These are phyloP conservation scores for Brachionus manjavacas DNA, from an alignment of 1,140 invertebrate species.

Conservation along the genomic window DNA sequence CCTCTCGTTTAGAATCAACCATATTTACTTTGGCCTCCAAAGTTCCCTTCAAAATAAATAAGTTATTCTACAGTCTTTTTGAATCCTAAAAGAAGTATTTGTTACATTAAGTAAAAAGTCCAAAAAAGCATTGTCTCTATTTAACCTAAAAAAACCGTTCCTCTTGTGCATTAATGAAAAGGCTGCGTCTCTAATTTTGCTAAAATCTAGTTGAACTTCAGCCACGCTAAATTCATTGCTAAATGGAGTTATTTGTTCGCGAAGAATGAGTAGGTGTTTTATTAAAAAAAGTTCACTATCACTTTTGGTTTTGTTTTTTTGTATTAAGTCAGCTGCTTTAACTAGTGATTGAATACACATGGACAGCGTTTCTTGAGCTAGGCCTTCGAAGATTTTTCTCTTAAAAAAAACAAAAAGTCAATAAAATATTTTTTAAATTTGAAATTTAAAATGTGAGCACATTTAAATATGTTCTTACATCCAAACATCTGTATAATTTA, in stretches of 20 bases:
- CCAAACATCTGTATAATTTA: conserved; percentile 87
- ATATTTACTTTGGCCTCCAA: conserved; percentile 84
- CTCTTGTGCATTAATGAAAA: conserved; percentile 78
- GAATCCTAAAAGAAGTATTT: background rate
- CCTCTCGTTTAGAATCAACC: conserved; percentile 86
- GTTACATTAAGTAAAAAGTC: conserved; percentile 70
- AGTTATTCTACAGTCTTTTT: no score
- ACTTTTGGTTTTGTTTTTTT: conserved; percentile 61
- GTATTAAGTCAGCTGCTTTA: conserved; percentile 64
- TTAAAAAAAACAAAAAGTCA: conserved; percentile 44
- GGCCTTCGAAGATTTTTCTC: conserved; percentile 84
- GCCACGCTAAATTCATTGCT: conserved; percentile 89
- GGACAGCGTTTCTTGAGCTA: conserved; percentile 88
- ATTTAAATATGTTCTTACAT: conserved; percentile 61
- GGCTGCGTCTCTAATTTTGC: conserved; percentile 64
- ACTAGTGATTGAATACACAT: conserved; percentile 84
- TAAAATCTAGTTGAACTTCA: conserved; percentile 86
- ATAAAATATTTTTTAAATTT: background rate
- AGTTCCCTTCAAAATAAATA: conserved; percentile 63
- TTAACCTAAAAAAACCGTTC: conserved; percentile 76
- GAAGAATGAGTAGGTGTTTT: conserved; percentile 88
- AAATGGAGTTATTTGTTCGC: conserved; percentile 96
- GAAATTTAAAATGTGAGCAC: no score
- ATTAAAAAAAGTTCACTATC: conserved; percentile 94
- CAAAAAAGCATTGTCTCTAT: conserved; percentile 80